These are phyloP conservation scores for Apantesis nais DNA, from an alignment of 2,888 invertebrate genomes.

Conservation along the genomic window DNA sequence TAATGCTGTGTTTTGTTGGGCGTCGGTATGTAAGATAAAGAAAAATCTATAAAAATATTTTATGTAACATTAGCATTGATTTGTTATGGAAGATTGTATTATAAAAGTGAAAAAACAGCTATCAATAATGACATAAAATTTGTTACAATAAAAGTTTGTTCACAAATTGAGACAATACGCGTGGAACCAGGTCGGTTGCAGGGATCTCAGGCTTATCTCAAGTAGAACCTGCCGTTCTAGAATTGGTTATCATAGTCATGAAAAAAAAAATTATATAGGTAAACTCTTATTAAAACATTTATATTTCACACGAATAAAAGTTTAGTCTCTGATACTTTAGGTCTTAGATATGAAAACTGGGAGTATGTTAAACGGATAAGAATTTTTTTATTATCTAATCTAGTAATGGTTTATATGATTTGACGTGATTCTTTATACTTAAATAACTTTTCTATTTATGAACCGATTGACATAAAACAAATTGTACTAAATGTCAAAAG, in stretches of 20 bases:
- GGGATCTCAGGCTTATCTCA: too few relatives aligned
- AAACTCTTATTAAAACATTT: background rate
- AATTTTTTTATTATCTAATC: too few relatives aligned
- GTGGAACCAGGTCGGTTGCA: too few relatives aligned
- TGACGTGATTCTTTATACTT: too few relatives aligned
- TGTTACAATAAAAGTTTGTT: background rate
- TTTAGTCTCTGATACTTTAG: background rate
- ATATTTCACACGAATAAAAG: background rate
- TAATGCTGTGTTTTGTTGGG: background rate
- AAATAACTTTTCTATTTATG: too few relatives aligned
- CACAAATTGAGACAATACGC: background rate
- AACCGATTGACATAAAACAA: too few relatives aligned
- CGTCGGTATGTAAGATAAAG: slow-evolving; percentile 5
- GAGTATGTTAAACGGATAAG: too few relatives aligned
- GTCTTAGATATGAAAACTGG: background rate
- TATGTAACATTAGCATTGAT: background rate
- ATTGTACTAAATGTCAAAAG: too few relatives aligned
- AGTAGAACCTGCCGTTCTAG: too few relatives aligned
- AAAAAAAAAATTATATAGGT: too few relatives aligned
- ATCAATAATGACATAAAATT: background rate
- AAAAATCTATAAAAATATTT: background rate
- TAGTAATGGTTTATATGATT: too few relatives aligned
- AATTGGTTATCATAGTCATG: too few relatives aligned
- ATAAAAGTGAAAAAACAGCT: background rate
- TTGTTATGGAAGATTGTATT: background rate